Evolutionary conservation across 2,113 vertebrate species (phyloP).

Genomic region (Xiphias gladius): DNA sequence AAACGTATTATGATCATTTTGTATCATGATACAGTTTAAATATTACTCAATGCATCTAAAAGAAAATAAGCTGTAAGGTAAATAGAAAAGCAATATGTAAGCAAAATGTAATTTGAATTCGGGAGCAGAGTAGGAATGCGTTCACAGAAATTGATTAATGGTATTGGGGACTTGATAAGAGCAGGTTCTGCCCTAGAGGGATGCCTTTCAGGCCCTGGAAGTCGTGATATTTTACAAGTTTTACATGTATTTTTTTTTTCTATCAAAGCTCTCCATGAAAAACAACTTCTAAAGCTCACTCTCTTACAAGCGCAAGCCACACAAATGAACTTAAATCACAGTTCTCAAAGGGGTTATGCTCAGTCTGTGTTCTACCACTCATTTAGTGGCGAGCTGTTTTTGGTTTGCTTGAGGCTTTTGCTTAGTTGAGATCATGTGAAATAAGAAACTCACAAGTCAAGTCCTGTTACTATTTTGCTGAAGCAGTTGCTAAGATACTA

Average conservation of each 20-base stretch:
- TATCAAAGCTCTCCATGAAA: slow-evolving; percentile 19
- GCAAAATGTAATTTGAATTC: background rate
- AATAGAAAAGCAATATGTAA: background rate
- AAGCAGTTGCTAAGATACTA: slow-evolving; percentile 79
- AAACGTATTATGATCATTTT: slow-evolving; percentile 8
- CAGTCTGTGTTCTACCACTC: slow-evolving; percentile 29
- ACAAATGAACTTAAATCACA: slow-evolving; percentile 33
- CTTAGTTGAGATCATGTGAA: slow-evolving; percentile 61
- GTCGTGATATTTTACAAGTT: slow-evolving; percentile 12
- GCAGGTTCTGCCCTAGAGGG: background rate
- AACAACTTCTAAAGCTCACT: slow-evolving; percentile 35
- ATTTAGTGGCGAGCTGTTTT: slow-evolving; percentile 21
- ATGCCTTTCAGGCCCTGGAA: background rate
- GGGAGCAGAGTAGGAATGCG: background rate
- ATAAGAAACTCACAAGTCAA: slow-evolving; percentile 47
- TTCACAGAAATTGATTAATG: background rate
- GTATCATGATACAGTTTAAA: background rate
- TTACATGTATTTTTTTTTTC: background rate
- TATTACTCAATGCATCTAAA: background rate
- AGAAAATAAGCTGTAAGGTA: background rate
- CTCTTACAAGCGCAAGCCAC: slow-evolving; percentile 28
- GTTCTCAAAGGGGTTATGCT: slow-evolving; percentile 24
- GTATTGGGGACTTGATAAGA: background rate
- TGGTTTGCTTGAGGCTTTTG: slow-evolving; percentile 30
- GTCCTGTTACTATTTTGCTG: slow-evolving; percentile 50